phyloP scores from a whole-genome alignment of 2,113 vertebrate genomes.

The Panthera uncia region DNA sequence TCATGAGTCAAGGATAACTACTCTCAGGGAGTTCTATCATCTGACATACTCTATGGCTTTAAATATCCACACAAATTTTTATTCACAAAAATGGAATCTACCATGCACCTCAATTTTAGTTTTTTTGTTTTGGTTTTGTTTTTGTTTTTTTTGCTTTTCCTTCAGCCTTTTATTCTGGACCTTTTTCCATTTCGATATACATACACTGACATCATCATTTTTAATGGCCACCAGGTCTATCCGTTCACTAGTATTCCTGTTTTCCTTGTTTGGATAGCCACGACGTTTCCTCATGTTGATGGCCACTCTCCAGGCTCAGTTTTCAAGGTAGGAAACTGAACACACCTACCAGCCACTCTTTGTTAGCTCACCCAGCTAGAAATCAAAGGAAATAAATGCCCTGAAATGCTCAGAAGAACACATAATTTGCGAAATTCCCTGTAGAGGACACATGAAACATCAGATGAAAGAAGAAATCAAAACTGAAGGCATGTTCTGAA shows the following conservation, averaged over 20 bases:
- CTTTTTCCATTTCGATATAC: background rate
- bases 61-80: background rate
- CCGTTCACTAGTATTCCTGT: fast-evolving
- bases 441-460: background rate
- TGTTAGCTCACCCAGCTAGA: no score
- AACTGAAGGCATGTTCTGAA: background rate
- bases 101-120: fast-evolving
- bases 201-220: background rate
- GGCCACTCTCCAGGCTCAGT: fast-evolving
- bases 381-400: background rate
- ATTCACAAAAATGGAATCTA: background rate
- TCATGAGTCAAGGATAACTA: background rate
- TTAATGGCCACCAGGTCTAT: no score
- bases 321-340: background rate
- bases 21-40: background rate
- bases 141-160: fast-evolving
- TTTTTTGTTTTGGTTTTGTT: no score
- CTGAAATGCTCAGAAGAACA: background rate
- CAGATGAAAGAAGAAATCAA: background rate
- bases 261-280: no score
- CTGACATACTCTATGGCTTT: background rate
- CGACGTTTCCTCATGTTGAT: fast-evolving
- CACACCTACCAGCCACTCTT: background rate
- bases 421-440: background rate
- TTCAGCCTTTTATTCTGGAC: background rate